Percentiles rank a stretch among this genome's conserved stretches.
Evolutionary conservation across 2,113 vertebrate genomes (phyloP).

Genomic region (Sus scrofa): DNA sequence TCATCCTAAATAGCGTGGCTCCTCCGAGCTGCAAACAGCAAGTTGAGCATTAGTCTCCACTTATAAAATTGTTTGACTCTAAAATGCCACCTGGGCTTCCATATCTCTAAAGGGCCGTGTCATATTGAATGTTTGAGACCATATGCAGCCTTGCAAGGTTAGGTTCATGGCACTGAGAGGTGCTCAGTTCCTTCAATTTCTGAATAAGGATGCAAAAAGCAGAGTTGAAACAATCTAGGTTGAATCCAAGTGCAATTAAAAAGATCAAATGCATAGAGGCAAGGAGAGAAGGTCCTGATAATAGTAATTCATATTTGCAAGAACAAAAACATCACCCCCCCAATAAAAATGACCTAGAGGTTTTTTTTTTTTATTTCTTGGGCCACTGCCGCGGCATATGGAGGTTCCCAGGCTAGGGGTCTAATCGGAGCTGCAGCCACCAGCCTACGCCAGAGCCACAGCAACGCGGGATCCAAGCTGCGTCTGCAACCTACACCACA

Average conservation of each 20-base stretch:
- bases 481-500: too few species aligned
- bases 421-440: too few species aligned
- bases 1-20: background rate
- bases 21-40: too few species aligned
- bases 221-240: background rate
- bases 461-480: too few species aligned
- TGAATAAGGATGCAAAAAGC: background rate
- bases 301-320: background rate
- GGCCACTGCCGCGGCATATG: too few species aligned
- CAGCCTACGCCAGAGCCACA: too few species aligned
- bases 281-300: background rate
- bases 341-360: background rate
- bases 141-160: background rate
- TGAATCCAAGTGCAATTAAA: background rate
- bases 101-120: background rate
- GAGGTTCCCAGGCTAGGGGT: too few species aligned
- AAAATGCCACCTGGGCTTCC: background rate
- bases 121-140: rapidly evolving
- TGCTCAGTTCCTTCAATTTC: rapidly evolving
- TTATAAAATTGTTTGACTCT: background rate
- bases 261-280: background rate
- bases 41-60: background rate
- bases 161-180: background rate
- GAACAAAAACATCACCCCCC: background rate
- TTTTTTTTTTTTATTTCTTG: too few species aligned